Base-by-base conservation (phyloP, 2,113 vertebrate species). In the Microcebus jonahi region DNA sequence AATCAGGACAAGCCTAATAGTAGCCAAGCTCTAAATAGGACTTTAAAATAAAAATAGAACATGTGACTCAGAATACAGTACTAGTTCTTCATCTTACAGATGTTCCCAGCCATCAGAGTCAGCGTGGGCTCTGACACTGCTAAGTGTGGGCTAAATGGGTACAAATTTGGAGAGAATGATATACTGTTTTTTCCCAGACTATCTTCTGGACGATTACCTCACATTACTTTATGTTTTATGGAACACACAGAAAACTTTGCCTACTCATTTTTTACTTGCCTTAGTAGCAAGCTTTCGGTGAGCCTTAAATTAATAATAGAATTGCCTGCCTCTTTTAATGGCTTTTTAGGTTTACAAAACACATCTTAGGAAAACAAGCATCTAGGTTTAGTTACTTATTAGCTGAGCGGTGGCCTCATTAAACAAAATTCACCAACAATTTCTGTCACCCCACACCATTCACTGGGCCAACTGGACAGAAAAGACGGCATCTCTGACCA, bases 1-100 rank as follows among this genome's bases (percentile, higher is more conserved):
- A 97, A 97, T 93, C 82, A 97, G 94, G 95, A 91, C 75, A 76
- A 97, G 79, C 61, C 75, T 97, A 96, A 95, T 85, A 93, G 93
- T 93, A 95, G 85, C 75, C 82, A 93, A 50, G 50, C 94, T 95
- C 65, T 65, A 97, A 97, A 96, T 92, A 96, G 80, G 70, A 82
- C 75, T 92, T 95, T 85, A 68, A 91, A 94, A 94, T 90, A 96
- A 96, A 98, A 98, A 97, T 97, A 96, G 94, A 93, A 96, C 53
- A 93, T 85, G 63, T 95, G 96, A 97, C 84, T 97, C 95, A 97
- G 88, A 97, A 81, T 95, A 97, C 68, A 96, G 80, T 82, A 86
- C 81, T 86, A 92, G 91, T 83, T 96, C 81, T 96, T 95, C 73
- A 86, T 92, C 96, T 96, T 97, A 86, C 88, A 85, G 89, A 97